Base-by-base conservation (phyloP, 2,888 invertebrate species). In the Hermaeophaga mercurialis region DNA sequence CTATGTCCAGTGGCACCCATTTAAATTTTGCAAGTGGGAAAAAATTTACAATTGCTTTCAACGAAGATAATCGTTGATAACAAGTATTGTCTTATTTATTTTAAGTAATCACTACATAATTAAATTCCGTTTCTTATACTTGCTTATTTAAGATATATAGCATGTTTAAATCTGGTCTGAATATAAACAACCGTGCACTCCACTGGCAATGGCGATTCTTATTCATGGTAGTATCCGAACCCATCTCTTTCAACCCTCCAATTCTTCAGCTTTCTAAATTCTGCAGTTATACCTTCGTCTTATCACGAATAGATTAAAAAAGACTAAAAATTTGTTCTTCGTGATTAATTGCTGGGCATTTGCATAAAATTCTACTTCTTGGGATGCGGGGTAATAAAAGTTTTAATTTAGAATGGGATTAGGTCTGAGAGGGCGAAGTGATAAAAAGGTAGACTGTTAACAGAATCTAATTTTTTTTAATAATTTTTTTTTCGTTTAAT, bases 271-370 rank as follows among this genome's bases (percentile, higher is more conserved):
- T 31, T 17, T 2, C 33, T 19, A 52, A 41, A 33, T 52, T 52
- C 41, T 43, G 19, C 34, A 39, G 38, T 26, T 49, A 39, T 18
- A 39, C 43, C 41, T 31, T 41, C 53, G 39, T 55, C 60, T 64
- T 62, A 64, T 64, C 64, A 39, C 57, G 43, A 38, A 57, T 31
- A 65, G 64, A 68, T 68, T 66, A 69, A 67, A 64, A 67, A 64
- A 53, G 50, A 49, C 43, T 55, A 58, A 62, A 63, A 63, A 60
- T 62, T 60, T 48, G 33, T 59, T 56, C 56, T 33, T 36, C 56
- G 61, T 62, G 67, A 72, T 71, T 71, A 71, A 72, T 71, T 69
- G 67, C 64, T 62, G 59, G 66, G 65, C 68, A 70, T 72, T 72
- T 71, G 67, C 70, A 70, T 70, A 56, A 65, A 66, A 67, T 68